Evolutionary conservation across 92 coral and sea anemone genomes (phyloP).

Genomic region (Heliopora coerulea): DNA sequence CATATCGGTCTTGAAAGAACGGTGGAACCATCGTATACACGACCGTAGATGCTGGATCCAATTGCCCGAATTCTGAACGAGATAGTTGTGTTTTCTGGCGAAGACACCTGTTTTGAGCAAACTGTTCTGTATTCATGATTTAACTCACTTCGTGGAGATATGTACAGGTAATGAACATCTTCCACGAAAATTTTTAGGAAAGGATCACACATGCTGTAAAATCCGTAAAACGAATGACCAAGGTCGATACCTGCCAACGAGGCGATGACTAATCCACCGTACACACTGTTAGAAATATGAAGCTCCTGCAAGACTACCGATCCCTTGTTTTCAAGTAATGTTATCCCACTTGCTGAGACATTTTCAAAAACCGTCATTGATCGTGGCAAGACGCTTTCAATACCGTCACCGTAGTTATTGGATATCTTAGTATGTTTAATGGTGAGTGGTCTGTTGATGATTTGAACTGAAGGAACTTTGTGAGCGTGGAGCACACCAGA

Average conservation of each 20-base stretch:
- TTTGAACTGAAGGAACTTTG: background rate
- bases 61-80: too few relatives aligned
- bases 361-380: background rate
- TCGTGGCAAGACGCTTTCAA: background rate
- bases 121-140: too few relatives aligned
- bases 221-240: background rate
- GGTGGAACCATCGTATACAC: too few relatives aligned
- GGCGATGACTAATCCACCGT: background rate
- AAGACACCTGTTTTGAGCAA: too few relatives aligned
- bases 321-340: slow-evolving; percentile 9
- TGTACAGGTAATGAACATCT: too few relatives aligned
- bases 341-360: background rate
- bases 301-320: background rate
- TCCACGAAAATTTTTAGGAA: background rate
- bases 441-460: background rate
- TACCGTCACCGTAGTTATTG: background rate
- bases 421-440: background rate
- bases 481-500: background rate
- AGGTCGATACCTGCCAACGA: slow-evolving; percentile 1
- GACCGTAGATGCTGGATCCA: too few relatives aligned
- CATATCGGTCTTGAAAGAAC: too few relatives aligned
- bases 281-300: background rate
- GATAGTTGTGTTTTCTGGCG: too few relatives aligned
- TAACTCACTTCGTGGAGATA: too few relatives aligned
- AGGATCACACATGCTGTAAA: slow-evolving; percentile 1